Percentiles rank a stretch among this genome's conserved stretches.
Evolutionary conservation across 2,797 vertebrate genomes (phyloP).

Genomic region (Eupleurogrammus muticus): DNA sequence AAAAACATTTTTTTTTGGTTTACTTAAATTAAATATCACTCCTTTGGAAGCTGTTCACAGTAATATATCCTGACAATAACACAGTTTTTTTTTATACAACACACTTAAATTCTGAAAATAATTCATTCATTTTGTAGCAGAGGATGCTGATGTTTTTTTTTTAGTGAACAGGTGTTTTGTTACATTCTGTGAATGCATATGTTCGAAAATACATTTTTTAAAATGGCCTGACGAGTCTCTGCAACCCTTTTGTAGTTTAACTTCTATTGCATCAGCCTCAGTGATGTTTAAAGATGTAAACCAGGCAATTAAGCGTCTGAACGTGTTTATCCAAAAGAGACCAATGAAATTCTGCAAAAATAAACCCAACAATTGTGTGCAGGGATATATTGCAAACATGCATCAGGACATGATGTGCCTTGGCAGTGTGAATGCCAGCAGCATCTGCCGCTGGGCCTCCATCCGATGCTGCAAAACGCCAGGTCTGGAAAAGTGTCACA

Average conservation of each 20-base stretch:
- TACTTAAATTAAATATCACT: neutral
- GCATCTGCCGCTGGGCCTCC: conserved; percentile 17
- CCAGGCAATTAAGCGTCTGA: neutral
- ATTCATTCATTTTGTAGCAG: no score
- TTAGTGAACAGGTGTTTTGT: no score
- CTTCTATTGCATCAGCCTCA: neutral
- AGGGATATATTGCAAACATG: neutral
- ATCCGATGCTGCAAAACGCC: conserved; percentile 24
- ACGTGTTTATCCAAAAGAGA: neutral
- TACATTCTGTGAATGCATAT: no score
- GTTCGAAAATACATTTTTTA: neutral
- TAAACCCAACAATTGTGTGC: no score
- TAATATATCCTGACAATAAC: neutral
- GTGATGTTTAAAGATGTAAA: neutral
- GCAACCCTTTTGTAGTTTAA: neutral
- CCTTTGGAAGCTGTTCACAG: neutral
- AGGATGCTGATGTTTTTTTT: no score
- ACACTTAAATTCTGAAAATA: neutral
- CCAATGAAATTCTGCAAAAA: neutral
- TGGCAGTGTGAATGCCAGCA: neutral
- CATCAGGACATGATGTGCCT: neutral
- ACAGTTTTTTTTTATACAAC: neutral
- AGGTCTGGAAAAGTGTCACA: conserved; percentile 19
- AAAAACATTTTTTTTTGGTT: neutral
- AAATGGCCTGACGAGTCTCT: neutral